These are phyloP conservation scores for Pemphredon lugubris DNA, from an alignment of 2,888 invertebrate species.

Conservation along the genomic window DNA sequence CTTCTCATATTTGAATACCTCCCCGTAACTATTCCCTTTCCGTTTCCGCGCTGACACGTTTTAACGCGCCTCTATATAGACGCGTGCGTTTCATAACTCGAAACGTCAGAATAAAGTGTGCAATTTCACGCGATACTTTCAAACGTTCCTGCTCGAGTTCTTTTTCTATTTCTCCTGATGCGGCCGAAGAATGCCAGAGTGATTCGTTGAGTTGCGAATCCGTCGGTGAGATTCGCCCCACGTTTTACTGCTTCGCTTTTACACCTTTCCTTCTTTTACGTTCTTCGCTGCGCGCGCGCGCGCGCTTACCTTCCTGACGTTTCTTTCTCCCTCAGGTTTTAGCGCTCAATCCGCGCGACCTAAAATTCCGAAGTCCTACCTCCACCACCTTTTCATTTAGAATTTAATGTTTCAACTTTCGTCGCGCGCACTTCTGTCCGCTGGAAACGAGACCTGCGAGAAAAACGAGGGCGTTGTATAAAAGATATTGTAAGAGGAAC, in stretches of 20 bases:
- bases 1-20: too few species aligned
- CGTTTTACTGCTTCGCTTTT: constrained; percentile 59
- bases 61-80: constrained; percentile 42
- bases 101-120: constrained; percentile 32
- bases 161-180: constrained; percentile 9
- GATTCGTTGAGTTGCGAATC: constrained; percentile 14
- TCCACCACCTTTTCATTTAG: constrained; percentile 42
- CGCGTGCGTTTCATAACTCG: constrained; percentile 20
- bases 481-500: constrained; percentile 53
- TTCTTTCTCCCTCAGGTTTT: constrained; percentile 10
- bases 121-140: constrained; percentile 44
- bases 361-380: constrained; percentile 49
- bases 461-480: constrained; percentile 51
- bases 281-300: not conserved
- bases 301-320: not conserved
- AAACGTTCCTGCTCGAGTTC: too few species aligned
- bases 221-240: constrained; percentile 45
- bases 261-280: constrained; percentile 40
- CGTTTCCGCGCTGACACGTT: not conserved
- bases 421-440: not conserved
- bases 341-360: constrained; percentile 21
- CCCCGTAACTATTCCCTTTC: constrained; percentile 24
- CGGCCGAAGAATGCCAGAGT: constrained; percentile 9
- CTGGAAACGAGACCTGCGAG: constrained; percentile 26
- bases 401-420: constrained; percentile 58